Conservation (phyloP, 1,140 invertebrate species). For the Drosophila bocqueti region DNA sequence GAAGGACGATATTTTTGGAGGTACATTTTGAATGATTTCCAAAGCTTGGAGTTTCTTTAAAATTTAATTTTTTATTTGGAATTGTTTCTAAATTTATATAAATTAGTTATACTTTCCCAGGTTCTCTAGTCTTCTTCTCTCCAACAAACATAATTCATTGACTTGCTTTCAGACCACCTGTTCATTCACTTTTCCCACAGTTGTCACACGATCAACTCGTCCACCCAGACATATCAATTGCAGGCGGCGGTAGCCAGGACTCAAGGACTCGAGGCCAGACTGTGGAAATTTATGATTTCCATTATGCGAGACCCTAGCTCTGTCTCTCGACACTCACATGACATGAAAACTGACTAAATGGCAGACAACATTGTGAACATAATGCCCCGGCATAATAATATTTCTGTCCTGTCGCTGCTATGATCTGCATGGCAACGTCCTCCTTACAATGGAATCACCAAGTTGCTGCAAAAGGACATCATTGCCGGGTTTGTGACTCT, state of each 20-base stretch:
- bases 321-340: slow-evolving; percentile 44
- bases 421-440: slow-evolving; percentile 69
- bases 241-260: slow-evolving; percentile 11
- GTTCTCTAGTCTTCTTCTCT: not conserved
- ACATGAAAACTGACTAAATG: slow-evolving; percentile 69
- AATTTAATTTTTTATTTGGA: not conserved
- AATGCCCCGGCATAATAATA: slow-evolving; percentile 82
- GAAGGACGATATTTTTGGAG: slow-evolving; percentile 2
- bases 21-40: slow-evolving; percentile 24
- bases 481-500: slow-evolving; percentile 25
- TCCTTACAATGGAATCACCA: slow-evolving; percentile 14
- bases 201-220: slow-evolving; percentile 41
- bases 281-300: slow-evolving; percentile 75
- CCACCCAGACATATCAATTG: slow-evolving; percentile 39
- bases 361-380: slow-evolving; percentile 80
- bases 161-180: slow-evolving; percentile 12
- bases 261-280: slow-evolving; percentile 41
- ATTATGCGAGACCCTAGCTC: slow-evolving; percentile 51
- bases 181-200: not conserved
- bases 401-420: slow-evolving; percentile 76
- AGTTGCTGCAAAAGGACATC: slow-evolving; percentile 9
- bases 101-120: not conserved
- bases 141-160: not conserved
- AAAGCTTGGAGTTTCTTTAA: not conserved
- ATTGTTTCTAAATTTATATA: not conserved